Evolutionary conservation across 2,888 invertebrate species (phyloP), one percentile per base, ranked within the genome.

Genomic region (Drosophila maculinotata): DNA sequence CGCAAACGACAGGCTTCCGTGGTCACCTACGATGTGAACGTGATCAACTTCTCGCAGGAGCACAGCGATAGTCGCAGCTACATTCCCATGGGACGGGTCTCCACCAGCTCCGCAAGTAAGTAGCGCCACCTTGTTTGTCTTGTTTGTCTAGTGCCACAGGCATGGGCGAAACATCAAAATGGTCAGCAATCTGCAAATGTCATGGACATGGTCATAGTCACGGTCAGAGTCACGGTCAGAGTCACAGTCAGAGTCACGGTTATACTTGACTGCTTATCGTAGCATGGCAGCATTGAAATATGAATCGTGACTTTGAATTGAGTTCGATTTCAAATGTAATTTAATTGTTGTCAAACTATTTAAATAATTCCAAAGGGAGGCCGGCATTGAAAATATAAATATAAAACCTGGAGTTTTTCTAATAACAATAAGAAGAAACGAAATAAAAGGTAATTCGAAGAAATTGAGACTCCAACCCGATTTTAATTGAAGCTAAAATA

Each of bases 71-170:
- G 90, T 73, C 89, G 89, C 59, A 91, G 90, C 64, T 91, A 91
- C 58, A 90, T 92, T 60, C 90, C 92, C 47, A 91, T 92, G 91
- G 92, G 90, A 23, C 87, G 91, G 12, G 91, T 91, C 53, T 92
- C 92, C 57, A 90, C 91, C 60, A 91, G 92, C 71, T 91, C 91
- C 35, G 89, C 91, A 90, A 91, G 91, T 91, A 86, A 91, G 91
- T 91, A 72, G 8, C 9, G 7, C 26, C 15, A 4, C 23, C 20
- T 9, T 12, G n/a, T 8, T 4, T 20, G 20, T n/a, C n/a, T n/a
- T n/a, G n/a, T n/a, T 8, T 23, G 3, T 25, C 23, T 26, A 36
- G 36, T 23, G 23, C 9, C 9, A 14, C 28, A 12, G 31, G 25
- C 33, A 48, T 52, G 51, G 56, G 58, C 59, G 17, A 35, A 31